Base-by-base conservation (phyloP, 2,113 vertebrate species). In the Dendrocopos noguchii region DNA sequence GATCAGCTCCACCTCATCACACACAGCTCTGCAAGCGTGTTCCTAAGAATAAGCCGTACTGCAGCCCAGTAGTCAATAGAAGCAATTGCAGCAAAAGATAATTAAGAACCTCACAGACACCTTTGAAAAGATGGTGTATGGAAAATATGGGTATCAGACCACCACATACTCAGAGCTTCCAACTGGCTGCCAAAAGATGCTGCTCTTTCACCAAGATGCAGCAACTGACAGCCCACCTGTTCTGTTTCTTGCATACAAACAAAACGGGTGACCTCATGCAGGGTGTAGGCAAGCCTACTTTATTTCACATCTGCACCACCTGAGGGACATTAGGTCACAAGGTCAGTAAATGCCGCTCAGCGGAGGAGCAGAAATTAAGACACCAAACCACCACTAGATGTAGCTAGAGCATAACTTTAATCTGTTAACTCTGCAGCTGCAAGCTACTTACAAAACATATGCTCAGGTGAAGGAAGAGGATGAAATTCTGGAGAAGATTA, bases 371-470 rank as follows among this genome's bases (percentile, higher is more conserved):
- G 56, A 88, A 90, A 94, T 91, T 50, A 91, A 83, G n/a, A 95
- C 76, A 94, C 17, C 15, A 81, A 84, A 84, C 52, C 84, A 92
- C 25, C 53, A 87, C 70, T 88, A 0, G 0, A 53, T 29, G 75
- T 20, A 81, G 47, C 78, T 50, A 42, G 55, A 72, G 72, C 47
- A 56, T 68, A 92, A 88, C 31, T 79, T 87, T 46, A 72, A 75
- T 88, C 42, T 93, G 24, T 68, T 81, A 83, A 77, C 11, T 81
- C 65, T 60, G 55, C 63, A 92, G 9, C 39, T 76, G 52, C 66
- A 65, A 87, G 22, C 88, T 87, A 88, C 75, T 70, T 47, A 93
- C 67, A 96, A 84, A 91, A 42, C 78, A 95, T 88, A 21, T 25
- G 6, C 44, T 90, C 28, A 60, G 34, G 47, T 56, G 3, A 84